phyloP scores from a whole-genome alignment of 2,888 invertebrate genomes.

The Pegoplata infirma region DNA sequence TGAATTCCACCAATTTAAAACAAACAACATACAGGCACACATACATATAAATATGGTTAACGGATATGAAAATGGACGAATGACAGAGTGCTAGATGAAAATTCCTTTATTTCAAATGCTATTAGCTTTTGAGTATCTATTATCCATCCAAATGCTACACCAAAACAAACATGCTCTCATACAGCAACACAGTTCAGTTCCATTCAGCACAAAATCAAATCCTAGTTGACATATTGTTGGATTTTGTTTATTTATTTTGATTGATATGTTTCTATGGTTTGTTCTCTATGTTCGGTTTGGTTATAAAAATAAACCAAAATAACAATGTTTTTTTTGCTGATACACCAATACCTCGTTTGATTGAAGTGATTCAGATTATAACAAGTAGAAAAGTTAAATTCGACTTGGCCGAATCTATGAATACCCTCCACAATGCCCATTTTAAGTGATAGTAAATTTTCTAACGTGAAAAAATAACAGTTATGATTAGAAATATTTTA shows the following conservation, averaged over 20 bases:
- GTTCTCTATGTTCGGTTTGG: background rate
- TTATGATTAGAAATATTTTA: too few relatives aligned
- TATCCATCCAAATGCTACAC: background rate
- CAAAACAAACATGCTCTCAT: background rate
- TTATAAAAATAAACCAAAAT: background rate
- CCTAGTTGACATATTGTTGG: constrained; percentile 44
- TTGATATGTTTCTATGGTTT: constrained; percentile 39
- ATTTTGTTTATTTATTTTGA: constrained; percentile 42
- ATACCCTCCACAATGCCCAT: too few relatives aligned
- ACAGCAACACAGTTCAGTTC: background rate
- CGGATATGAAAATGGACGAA: background rate
- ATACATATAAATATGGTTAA: constrained; percentile 2
- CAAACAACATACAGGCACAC: background rate
- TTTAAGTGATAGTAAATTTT: too few relatives aligned
- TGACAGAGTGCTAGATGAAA: constrained; percentile 7
- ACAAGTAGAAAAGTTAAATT: too few relatives aligned
- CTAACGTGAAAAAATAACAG: too few relatives aligned
- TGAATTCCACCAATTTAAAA: background rate
- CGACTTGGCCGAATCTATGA: too few relatives aligned
- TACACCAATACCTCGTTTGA: too few relatives aligned
- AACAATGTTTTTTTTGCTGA: too few relatives aligned
- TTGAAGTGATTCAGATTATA: too few relatives aligned
- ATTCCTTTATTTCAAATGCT: background rate
- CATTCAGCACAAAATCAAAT: constrained; percentile 24
- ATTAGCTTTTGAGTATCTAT: background rate